A percentile compares a stretch with the other conserved stretches of the same genome.
Conservation (phyloP, 30 jellyfish, hydroid and myxozoan species). For the Clytia hemisphaerica region DNA sequence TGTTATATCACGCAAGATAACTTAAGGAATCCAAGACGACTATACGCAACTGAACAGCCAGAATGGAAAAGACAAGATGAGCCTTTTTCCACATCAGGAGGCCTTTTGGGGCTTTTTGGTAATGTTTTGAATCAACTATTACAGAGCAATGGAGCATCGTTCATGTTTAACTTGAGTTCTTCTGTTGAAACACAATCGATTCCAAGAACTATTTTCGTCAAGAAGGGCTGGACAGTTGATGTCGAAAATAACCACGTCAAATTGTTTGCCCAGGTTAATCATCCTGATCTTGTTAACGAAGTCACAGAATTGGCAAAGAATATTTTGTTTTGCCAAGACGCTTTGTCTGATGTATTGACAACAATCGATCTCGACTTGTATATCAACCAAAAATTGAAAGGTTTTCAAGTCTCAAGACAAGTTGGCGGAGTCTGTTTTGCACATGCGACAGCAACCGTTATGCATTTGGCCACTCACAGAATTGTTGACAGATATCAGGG, state of each 20-base stretch:
- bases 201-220: neutral
- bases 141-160: neutral
- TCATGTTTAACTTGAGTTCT: neutral
- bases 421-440: conserved; percentile 3
- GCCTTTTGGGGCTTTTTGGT: no score
- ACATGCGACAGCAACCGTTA: conserved; percentile 8
- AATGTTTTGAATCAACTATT: no score
- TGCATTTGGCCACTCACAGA: neutral
- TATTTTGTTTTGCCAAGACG: conserved; percentile 5
- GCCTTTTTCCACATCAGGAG: no score
- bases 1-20: neutral
- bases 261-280: neutral
- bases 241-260: neutral
- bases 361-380: neutral
- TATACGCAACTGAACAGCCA: neutral
- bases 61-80: no score
- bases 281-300: conserved; percentile 2
- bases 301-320: neutral
- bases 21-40: neutral
- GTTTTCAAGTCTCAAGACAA: neutral
- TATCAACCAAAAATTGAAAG: neutral
- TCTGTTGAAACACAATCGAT: neutral
- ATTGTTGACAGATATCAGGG: no score
- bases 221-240: neutral
- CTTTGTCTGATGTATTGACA: neutral